Percentiles rank a stretch among this genome's conserved stretches.
phyloP scores from a whole-genome alignment of 2,888 invertebrate species.

The Eremobia ochroleuca region DNA sequence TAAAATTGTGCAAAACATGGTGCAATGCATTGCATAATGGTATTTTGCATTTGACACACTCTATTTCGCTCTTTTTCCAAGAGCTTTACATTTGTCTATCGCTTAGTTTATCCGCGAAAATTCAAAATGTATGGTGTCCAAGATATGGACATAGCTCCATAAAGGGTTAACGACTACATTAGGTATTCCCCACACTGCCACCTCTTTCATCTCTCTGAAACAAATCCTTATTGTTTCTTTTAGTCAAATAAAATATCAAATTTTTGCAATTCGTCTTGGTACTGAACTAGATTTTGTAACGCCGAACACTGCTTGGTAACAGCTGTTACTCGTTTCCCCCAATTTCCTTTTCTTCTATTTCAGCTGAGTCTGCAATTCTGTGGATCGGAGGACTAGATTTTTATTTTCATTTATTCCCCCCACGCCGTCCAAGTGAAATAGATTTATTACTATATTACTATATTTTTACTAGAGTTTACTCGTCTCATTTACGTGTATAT shows the following conservation, averaged over 20 bases:
- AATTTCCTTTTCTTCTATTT: conserved; percentile 21
- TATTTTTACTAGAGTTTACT: not conserved
- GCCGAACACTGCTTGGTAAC: not conserved
- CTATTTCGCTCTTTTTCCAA: too few relatives aligned
- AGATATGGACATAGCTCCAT: too few relatives aligned
- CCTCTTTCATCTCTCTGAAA: not conserved
- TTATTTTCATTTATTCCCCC: conserved; percentile 9
- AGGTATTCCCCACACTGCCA: not conserved
- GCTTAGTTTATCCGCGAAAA: too few relatives aligned
- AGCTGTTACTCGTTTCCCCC: conserved; percentile 20
- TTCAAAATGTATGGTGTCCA: too few relatives aligned
- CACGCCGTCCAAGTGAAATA: not conserved
- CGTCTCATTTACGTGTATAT: not conserved
- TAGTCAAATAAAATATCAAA: not conserved
- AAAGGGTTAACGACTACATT: too few relatives aligned
- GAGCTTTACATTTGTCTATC: too few relatives aligned
- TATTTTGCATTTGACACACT: too few relatives aligned
- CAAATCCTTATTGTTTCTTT: not conserved
- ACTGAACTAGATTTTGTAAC: conserved; percentile 5
- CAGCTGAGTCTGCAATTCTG: conserved; percentile 13
- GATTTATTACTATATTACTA: too few relatives aligned
- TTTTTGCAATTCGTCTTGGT: not conserved
- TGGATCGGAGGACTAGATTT: not conserved
- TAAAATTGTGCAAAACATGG: too few relatives aligned
- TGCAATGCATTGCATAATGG: too few relatives aligned